Evolutionary conservation across 1,140 invertebrate genomes (phyloP).

Genomic region (Reticulitermes speratus): DNA sequence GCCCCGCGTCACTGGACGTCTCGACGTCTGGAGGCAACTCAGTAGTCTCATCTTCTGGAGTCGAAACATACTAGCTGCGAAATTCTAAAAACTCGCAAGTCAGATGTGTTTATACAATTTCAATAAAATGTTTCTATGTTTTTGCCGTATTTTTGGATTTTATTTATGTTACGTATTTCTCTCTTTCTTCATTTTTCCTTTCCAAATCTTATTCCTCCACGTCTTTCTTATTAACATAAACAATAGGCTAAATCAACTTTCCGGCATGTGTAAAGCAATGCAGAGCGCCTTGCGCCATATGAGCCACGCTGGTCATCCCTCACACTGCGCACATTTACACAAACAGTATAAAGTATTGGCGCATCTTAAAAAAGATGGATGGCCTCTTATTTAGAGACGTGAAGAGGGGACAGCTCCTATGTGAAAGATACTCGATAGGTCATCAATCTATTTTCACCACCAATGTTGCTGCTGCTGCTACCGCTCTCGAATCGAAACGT

Average conservation of each 20-base stretch:
- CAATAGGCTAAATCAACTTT: background rate
- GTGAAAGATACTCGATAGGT: background rate
- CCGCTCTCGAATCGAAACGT: background rate
- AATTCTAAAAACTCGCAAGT: no score
- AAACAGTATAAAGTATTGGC: background rate
- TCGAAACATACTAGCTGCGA: no score
- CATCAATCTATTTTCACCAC: slow-evolving; percentile 7
- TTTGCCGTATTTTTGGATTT: no score
- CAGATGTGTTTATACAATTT: no score
- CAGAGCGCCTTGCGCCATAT: background rate
- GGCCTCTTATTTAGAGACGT: background rate
- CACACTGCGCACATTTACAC: background rate
- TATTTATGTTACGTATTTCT: no score
- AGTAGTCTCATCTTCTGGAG: no score
- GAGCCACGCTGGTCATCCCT: background rate
- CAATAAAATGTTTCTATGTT: no score
- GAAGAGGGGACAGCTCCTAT: background rate
- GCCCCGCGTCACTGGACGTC: no score
- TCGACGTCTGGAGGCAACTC: no score
- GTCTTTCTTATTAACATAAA: background rate
- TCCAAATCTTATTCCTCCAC: background rate
- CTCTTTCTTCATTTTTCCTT: background rate
- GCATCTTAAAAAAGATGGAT: slow-evolving; percentile 10
- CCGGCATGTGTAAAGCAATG: background rate
- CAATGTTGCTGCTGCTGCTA: background rate